Conservation (phyloP, 2,888 invertebrate genomes). For the Trissoscelio sp. region DNA sequence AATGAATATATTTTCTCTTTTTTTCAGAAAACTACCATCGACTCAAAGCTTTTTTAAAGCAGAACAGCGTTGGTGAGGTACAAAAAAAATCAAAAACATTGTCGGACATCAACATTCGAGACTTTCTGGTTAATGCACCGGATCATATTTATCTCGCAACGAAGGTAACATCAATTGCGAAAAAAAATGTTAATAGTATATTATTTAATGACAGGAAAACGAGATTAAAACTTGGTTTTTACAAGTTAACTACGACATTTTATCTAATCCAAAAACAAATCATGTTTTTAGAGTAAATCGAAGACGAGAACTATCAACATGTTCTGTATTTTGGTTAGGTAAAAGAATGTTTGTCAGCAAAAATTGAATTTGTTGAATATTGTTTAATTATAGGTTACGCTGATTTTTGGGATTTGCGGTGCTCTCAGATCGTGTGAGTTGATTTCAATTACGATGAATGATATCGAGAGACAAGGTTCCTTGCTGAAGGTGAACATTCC, state of each 20-base stretch:
- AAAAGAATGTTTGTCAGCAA: too few relatives aligned
- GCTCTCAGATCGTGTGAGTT: conserved; percentile 45
- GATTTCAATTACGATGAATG: conserved; percentile 21
- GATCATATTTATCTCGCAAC: conserved; percentile 68
- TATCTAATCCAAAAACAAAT: too few relatives aligned
- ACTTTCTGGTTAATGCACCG: conserved; percentile 62
- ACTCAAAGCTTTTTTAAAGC: conserved; percentile 32
- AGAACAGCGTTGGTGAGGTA: conserved; percentile 24
- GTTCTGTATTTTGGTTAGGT: too few relatives aligned
- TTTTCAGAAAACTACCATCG: conserved; percentile 31
- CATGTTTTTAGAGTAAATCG: too few relatives aligned
- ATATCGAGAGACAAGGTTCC: conserved; percentile 38
- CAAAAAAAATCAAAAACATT: conserved; percentile 51
- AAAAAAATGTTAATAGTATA: conserved; percentile 1
- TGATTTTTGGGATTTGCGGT: conserved; percentile 55
- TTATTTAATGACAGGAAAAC: too few relatives aligned
- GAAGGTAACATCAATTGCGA: conserved; percentile 52
- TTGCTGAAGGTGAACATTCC: conserved; percentile 38
- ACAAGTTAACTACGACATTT: too few relatives aligned
- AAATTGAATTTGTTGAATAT: too few relatives aligned
- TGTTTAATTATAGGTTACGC: conserved; percentile 43
- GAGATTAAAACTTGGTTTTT: too few relatives aligned
- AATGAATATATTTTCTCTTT: neutral
- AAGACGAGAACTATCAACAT: too few relatives aligned
- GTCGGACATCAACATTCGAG: conserved; percentile 30